Base-by-base conservation (phyloP, 2,797 vertebrate species). In the Mormyrus hasselquistii region DNA sequence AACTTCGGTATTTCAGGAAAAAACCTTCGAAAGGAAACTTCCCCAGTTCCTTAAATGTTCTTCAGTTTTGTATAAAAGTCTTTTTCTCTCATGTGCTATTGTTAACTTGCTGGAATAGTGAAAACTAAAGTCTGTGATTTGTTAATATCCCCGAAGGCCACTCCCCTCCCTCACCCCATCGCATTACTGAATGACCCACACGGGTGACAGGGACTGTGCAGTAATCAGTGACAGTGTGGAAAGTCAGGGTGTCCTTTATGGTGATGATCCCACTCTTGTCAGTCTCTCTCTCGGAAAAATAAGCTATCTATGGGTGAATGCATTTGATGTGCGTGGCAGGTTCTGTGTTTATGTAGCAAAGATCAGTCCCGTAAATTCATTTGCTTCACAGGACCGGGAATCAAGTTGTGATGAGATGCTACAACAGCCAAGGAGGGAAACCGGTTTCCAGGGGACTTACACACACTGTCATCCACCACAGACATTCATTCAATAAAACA, bases 361-460 rank as follows among this genome's bases (percentile, higher is more conserved):
- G 34, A 7, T 62, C 41, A 52, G n/a, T 50, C 88, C 88, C 22
- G 34, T 57, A 19, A 16, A 7, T 89, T 25, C 22, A 88, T 82
- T 55, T 34, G 12, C n/a, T 53, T 25, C 44, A 86, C 44, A 12
- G 38, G 9, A 65, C 44, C 22, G 1, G 47, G 41, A 52, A 52
- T 62, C 50, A 52, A 86, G 41, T 57, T 62, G 47, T 38, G 87
- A 69, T 59, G 49, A 50, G 59, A 88, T 50, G 44, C 87, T 89
- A 44, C 84, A 89, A 57, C 16, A 1, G 47, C 93, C 93, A 95
- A 94, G 95, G 93, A 95, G 94, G 94, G 94, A 92, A 94, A 93
- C 91, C 91, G 91, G 93, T 95, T 86, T 55, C 52, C 84, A 29
- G 22, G 47, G 16, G 84, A n/a, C 53, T 86, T 25, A 29, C 29